Percentiles rank a stretch among this genome's conserved stretches.
Evolutionary conservation across 2,113 vertebrate genomes (phyloP).

Genomic region (Etheostoma spectabile): DNA sequence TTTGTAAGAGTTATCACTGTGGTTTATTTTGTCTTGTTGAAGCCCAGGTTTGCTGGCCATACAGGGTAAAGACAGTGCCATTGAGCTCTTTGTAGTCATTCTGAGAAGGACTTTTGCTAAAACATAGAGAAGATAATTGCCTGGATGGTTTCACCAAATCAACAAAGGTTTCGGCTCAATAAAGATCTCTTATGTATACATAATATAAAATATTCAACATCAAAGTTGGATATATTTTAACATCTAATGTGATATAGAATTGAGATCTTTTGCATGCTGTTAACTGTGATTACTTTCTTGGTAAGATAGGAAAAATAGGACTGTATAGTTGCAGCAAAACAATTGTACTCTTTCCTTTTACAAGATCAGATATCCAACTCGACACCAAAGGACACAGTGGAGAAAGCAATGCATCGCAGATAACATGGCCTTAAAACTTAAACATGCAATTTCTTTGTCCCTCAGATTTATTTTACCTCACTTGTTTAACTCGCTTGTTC

Average conservation of each 20-base stretch:
- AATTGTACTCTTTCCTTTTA: constrained; percentile 7
- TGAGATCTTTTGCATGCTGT: constrained; percentile 18
- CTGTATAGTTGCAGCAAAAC: constrained; percentile 20
- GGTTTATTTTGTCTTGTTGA: constrained; percentile 40
- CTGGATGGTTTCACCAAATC: constrained; percentile 37
- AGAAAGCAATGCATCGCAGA: constrained; percentile 18
- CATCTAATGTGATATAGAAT: constrained; percentile 17
- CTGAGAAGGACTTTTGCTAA: constrained; percentile 13
- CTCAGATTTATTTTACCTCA: constrained; percentile 36
- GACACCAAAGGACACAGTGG: constrained; percentile 14
- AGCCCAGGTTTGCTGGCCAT: constrained; percentile 33
- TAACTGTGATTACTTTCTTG: constrained; percentile 36
- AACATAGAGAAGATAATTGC: constrained; percentile 1
- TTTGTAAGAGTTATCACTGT: constrained; percentile 37
- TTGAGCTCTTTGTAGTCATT: constrained; percentile 38
- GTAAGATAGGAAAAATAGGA: constrained; percentile 24
- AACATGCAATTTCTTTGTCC: constrained; percentile 27
- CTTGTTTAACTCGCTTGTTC: constrained; percentile 20
- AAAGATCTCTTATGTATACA: constrained; percentile 18
- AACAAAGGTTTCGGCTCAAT: constrained; percentile 27
- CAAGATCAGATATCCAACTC: constrained; percentile 15
- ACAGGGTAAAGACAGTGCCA: constrained; percentile 58
- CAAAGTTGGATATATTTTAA: constrained; percentile 31
- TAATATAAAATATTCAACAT: constrained; percentile 46
- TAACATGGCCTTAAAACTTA: constrained; percentile 66